Evolutionary conservation across 1,140 invertebrate genomes (phyloP).

Genomic region (Anastrepha ludens): DNA sequence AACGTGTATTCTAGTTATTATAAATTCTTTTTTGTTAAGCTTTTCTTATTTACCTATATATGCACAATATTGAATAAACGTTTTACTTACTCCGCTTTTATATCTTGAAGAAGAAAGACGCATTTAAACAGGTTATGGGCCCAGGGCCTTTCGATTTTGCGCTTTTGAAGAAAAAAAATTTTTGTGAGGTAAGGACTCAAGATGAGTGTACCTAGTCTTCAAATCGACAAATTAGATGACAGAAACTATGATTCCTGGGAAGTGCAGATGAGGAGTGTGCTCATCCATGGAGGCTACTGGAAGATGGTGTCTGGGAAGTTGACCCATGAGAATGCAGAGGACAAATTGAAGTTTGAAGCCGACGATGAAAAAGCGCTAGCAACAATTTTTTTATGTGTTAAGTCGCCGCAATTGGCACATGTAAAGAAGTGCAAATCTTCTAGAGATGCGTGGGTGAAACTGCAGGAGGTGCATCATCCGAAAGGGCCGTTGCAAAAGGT

Average conservation of each 20-base stretch:
- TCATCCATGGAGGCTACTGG: not conserved
- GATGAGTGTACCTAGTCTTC: too few relatives aligned
- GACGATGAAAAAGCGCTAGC: slow-evolving; percentile 43
- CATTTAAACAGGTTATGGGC: too few relatives aligned
- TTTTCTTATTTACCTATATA: too few relatives aligned
- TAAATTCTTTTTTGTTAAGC: too few relatives aligned
- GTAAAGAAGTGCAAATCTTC: slow-evolving; percentile 24
- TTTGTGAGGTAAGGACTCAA: too few relatives aligned
- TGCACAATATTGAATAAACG: too few relatives aligned
- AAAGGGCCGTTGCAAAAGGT: slow-evolving; percentile 51
- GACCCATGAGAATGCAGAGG: slow-evolving; percentile 32
- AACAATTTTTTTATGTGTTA: slow-evolving; percentile 13
- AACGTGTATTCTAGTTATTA: too few relatives aligned
- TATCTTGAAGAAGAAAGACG: too few relatives aligned
- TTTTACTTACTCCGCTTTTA: too few relatives aligned
- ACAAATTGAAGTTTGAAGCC: not conserved
- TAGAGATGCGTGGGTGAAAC: not conserved
- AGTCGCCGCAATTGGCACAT: not conserved
- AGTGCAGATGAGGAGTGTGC: not conserved
- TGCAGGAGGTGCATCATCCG: slow-evolving; percentile 29
- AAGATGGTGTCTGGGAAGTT: not conserved
- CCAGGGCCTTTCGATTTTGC: too few relatives aligned
- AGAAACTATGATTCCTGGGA: not conserved
- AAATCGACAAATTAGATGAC: too few relatives aligned
- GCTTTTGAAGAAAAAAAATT: too few relatives aligned